Base-by-base conservation (phyloP, 2,888 invertebrate species). In the Heterodera filipjevi region DNA sequence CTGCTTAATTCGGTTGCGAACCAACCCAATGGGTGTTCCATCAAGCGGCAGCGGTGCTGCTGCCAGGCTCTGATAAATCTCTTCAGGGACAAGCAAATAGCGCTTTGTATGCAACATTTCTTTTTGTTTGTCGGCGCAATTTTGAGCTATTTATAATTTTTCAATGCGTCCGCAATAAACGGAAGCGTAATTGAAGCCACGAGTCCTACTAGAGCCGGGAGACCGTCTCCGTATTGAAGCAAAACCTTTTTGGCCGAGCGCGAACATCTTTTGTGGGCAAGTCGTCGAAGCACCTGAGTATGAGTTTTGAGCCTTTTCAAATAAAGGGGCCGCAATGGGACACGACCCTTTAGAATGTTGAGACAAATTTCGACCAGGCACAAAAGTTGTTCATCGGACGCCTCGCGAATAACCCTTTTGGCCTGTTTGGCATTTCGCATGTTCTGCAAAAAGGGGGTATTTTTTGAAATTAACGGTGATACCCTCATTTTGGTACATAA, bases 161-260 rank as follows among this genome's bases (percentile, higher is more conserved):
- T n/a, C 6, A 10, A 10, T 6, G n/a, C 49, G 16, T 49, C 19
- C 16, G 19, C 49, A 16, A 49, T 49, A 19, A 49, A 19, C 10
- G 77, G 77, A 16, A 77, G 22, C 35, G 46, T 22, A 27, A 77
- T 32, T 12, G 33, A 44, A 1, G 71, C 70, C 22, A 77, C 53
- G 49, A 49, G 49, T 49, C 49, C 49, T 10, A 14, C 44, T 22
- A 71, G 22, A 27, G 32, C 72, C 2, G 73, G 19, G 6, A 72
- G 32, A 2, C 77, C 77, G 14, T 59, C 71, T 22, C 77, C 77
- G 5, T 71, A 19, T 39, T 77, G 77, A 10, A n/a, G n/a, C n/a
- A n/a, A n/a, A n/a, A n/a, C n/a, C n/a, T n/a, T n/a, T n/a, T n/a
- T n/a, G n/a, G n/a, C n/a, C n/a, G n/a, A n/a, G n/a, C n/a, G n/a